Conservation (phyloP, 2,113 vertebrate genomes). For the Myxocyprinus asiaticus region DNA sequence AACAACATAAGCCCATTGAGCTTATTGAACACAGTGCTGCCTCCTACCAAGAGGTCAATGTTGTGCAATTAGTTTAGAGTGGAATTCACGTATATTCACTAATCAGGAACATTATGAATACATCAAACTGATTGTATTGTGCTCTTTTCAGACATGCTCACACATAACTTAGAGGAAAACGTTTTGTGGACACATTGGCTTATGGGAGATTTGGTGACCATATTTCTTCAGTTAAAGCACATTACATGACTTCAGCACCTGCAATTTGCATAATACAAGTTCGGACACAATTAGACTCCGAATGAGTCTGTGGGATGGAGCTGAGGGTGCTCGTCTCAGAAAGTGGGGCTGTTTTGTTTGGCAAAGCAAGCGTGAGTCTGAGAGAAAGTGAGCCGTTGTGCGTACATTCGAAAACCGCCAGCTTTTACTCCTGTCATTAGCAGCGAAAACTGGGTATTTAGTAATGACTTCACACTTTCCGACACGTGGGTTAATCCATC, state of each 20-base stretch:
- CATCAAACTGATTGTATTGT: conserved; percentile 31
- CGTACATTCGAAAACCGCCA: conserved; percentile 15
- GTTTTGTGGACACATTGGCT: conserved; percentile 38
- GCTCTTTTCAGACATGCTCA: conserved; percentile 36
- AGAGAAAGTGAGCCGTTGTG: conserved; percentile 47
- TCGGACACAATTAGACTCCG: conserved; percentile 46
- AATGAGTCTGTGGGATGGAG: conserved; percentile 27
- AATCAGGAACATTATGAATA: conserved; percentile 14
- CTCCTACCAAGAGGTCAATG: conserved; percentile 43
- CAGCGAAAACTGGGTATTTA: conserved; percentile 46
- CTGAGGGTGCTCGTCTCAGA: conserved; percentile 44
- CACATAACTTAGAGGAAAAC: conserved; percentile 38
- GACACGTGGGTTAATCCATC: conserved; percentile 33
- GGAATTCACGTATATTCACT: neutral
- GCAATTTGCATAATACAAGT: conserved; percentile 54
- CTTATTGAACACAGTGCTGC: conserved; percentile 23
- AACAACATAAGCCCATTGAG: neutral
- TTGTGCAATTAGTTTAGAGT: conserved; percentile 34
- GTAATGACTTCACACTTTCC: conserved; percentile 58
- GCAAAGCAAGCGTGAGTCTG: conserved; percentile 26
- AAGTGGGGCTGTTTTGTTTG: conserved; percentile 50
- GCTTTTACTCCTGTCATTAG: conserved; percentile 44
- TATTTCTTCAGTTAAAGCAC: neutral
- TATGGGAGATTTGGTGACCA: too few relatives aligned
- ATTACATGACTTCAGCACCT: conserved; percentile 43